Percentiles rank a stretch among this genome's conserved stretches.
Evolutionary conservation across 2,113 vertebrate genomes (phyloP).

Genomic region (Burhinus oedicnemus): DNA sequence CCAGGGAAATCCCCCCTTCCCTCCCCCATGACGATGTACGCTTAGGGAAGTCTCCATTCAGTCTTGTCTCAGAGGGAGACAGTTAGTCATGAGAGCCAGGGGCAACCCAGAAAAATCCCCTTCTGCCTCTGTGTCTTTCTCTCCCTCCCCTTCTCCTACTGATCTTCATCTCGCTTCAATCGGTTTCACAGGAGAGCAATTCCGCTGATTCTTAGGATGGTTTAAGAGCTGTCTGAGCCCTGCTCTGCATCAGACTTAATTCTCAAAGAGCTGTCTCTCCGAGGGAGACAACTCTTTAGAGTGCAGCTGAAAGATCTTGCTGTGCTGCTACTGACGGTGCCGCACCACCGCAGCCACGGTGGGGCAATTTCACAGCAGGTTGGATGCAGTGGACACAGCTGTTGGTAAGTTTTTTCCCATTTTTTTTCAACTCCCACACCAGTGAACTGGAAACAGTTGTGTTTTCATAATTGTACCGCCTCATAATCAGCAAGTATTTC

Average conservation of each 20-base stretch:
- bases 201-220: neutral
- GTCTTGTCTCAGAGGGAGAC: neutral
- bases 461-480: neutral
- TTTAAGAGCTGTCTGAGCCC: neutral
- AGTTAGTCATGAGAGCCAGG: neutral
- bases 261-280: fast-evolving
- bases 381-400: neutral
- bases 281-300: no score
- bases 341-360: neutral
- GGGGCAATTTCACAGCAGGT: neutral
- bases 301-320: neutral
- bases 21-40: neutral
- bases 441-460: neutral
- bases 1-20: neutral
- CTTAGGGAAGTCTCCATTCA: neutral
- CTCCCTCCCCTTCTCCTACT: neutral
- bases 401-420: neutral
- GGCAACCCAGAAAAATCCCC: neutral
- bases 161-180: neutral
- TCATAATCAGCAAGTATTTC: neutral
- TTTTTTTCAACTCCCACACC: neutral
- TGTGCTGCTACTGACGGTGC: neutral
- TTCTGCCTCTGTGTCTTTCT: neutral
- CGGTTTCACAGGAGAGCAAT: neutral
- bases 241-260: neutral